phyloP scores from a whole-genome alignment of 1,140 invertebrate species.

The Drosophila albomicans region DNA sequence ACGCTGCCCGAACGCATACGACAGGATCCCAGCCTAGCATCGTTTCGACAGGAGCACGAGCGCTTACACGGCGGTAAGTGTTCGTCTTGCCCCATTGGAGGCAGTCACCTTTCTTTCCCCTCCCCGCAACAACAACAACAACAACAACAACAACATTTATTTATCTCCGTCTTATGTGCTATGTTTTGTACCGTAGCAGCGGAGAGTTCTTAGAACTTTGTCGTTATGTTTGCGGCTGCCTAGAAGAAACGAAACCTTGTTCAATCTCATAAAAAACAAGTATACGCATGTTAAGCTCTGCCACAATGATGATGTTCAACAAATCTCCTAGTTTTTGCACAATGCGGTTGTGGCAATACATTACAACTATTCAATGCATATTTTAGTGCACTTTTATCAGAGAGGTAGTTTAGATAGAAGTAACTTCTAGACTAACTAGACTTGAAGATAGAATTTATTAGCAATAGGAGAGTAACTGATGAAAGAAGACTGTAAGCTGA shows the following conservation, averaged over 20 bases:
- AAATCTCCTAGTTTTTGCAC: constrained; percentile 6
- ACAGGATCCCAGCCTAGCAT: constrained; percentile 87
- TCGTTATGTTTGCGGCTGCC: background rate
- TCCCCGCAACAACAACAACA: background rate
- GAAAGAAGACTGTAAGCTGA: background rate
- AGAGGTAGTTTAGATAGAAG: background rate
- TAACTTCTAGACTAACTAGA: background rate
- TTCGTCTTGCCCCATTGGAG: constrained; percentile 23
- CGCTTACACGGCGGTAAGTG: constrained; percentile 86
- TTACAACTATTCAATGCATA: background rate
- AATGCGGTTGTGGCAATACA: background rate
- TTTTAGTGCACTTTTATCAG: background rate
- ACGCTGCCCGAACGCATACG: constrained; percentile 88
- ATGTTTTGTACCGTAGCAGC: background rate
- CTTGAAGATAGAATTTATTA: background rate
- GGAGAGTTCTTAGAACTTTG: background rate
- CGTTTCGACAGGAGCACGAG: constrained; percentile 88
- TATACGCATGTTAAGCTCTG: constrained; percentile 1
- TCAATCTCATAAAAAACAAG: constrained; percentile 4
- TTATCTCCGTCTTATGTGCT: constrained; percentile 35
- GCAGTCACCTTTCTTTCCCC: constrained; percentile 26
- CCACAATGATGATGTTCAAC: background rate
- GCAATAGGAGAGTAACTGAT: background rate
- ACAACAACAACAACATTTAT: constrained; percentile 30
- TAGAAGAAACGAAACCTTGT: constrained; percentile 1